Evolutionary conservation across 2,797 vertebrate genomes (phyloP).

Genomic region (Perodicticus potto): DNA sequence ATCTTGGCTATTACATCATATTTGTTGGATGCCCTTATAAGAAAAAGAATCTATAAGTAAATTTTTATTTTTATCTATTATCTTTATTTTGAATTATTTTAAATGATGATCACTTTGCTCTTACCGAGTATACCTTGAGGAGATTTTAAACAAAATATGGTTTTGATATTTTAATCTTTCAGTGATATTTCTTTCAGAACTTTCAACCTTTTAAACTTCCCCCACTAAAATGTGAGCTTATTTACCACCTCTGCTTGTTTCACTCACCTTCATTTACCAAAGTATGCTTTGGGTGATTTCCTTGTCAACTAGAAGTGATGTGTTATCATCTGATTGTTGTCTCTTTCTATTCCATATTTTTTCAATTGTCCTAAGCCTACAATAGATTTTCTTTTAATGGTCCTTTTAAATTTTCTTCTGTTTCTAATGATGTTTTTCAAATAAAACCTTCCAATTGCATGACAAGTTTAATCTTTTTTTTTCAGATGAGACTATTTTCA

Average conservation of each 20-base stretch:
- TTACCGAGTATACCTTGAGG: not conserved
- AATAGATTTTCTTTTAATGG: not conserved
- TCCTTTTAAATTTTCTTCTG: not conserved
- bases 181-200: not conserved
- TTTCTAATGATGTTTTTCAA: conserved; percentile 3
- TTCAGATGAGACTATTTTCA: not conserved
- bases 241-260: not conserved
- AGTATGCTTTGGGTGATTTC: not conserved
- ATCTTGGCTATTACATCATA: not conserved
- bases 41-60: not conserved
- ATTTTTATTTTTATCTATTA: not conserved
- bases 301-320: not conserved
- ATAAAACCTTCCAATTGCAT: not conserved
- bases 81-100: not conserved
- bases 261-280: not conserved
- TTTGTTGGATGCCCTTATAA: not conserved
- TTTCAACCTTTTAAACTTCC: not conserved
- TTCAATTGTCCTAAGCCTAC: not conserved
- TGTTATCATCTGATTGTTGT: not conserved
- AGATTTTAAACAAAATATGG: not conserved
- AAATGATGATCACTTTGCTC: not conserved
- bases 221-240: not conserved
- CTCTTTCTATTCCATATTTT: not conserved
- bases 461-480: not conserved
- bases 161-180: not conserved